Conservation (phyloP, 23 tunicate genomes). For the Corella eumyota region DNA sequence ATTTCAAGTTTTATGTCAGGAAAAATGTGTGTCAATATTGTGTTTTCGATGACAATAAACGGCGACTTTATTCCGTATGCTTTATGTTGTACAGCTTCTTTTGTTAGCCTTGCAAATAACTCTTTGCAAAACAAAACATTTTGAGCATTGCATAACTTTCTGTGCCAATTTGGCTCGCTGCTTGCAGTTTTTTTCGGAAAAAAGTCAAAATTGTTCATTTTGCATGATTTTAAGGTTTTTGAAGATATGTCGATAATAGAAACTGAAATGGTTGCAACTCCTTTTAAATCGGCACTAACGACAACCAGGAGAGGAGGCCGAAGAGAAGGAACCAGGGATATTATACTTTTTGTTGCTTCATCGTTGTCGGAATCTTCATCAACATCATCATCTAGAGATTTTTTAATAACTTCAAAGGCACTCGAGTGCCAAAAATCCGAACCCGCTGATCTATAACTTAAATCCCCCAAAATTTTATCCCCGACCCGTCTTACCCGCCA, state of each 20-base stretch:
- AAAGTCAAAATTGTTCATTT: not conserved
- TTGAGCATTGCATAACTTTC: slow-evolving; percentile 63
- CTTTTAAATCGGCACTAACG: slow-evolving; percentile 26
- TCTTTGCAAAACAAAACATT: slow-evolving; percentile 76
- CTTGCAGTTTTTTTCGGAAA: not conserved
- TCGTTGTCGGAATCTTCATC: slow-evolving; percentile 15
- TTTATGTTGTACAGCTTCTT: slow-evolving; percentile 66
- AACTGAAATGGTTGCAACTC: slow-evolving; percentile 26
- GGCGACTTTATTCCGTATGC: slow-evolving; percentile 41
- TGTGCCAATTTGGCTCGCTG: slow-evolving; percentile 79
- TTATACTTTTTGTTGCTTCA: not conserved
- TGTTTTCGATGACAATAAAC: slow-evolving; percentile 58
- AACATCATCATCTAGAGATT: slow-evolving; percentile 37
- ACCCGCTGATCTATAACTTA: slow-evolving; percentile 70
- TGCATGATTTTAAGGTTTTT: not conserved
- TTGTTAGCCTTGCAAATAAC: slow-evolving; percentile 52
- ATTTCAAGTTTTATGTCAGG: slow-evolving; percentile 43
- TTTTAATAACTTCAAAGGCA: slow-evolving; percentile 83
- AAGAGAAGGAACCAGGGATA: slow-evolving; percentile 7
- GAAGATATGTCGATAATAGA: slow-evolving; percentile 5
- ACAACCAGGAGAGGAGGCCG: slow-evolving; percentile 28
- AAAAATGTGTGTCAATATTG: slow-evolving; percentile 52
- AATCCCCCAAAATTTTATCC: slow-evolving; percentile 71
- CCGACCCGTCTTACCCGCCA: slow-evolving; percentile 82
- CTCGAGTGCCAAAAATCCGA: slow-evolving; percentile 66